These are phyloP conservation scores for Perca fluviatilis DNA, from an alignment of 2,113 vertebrate genomes.

Conservation along the genomic window DNA sequence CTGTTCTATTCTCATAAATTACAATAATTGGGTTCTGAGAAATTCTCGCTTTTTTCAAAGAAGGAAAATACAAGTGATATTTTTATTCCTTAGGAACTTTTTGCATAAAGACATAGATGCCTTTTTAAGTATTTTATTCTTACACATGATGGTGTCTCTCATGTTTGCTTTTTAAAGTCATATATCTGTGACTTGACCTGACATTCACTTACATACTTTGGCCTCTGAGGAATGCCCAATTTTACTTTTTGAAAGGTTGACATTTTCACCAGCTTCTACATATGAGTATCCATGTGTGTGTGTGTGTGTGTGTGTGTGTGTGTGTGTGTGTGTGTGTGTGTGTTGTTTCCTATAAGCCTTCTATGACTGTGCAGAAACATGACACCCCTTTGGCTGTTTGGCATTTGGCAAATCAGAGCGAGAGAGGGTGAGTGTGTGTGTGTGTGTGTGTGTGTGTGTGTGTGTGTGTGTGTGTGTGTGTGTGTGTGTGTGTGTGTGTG, in stretches of 20 bases:
- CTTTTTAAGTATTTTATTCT: neutral
- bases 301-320: neutral
- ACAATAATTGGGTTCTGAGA: neutral
- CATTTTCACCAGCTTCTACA: conserved; percentile 68
- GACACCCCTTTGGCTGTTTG: conserved; percentile 70
- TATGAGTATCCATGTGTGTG: conserved; percentile 48
- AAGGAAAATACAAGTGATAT: neutral
- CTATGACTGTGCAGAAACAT: conserved; percentile 80
- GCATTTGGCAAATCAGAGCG: conserved; percentile 67
- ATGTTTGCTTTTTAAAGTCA: conserved; percentile 40
- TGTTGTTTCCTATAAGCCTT: conserved; percentile 58
- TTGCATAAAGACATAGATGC: neutral
- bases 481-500: too few species aligned
- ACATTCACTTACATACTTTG: conserved; percentile 27
- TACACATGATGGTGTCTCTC: neutral
- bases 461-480: too few species aligned
- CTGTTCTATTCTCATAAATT: neutral
- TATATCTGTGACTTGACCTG: neutral
- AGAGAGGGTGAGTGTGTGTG: neutral
- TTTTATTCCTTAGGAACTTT: neutral
- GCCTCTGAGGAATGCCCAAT: conserved; percentile 51
- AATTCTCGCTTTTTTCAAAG: neutral
- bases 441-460: conserved; percentile 11
- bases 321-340: conserved; percentile 47
- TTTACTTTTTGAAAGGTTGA: conserved; percentile 56